phyloP scores from a whole-genome alignment of 2,888 invertebrate species.

The Celastrina argiolus region DNA sequence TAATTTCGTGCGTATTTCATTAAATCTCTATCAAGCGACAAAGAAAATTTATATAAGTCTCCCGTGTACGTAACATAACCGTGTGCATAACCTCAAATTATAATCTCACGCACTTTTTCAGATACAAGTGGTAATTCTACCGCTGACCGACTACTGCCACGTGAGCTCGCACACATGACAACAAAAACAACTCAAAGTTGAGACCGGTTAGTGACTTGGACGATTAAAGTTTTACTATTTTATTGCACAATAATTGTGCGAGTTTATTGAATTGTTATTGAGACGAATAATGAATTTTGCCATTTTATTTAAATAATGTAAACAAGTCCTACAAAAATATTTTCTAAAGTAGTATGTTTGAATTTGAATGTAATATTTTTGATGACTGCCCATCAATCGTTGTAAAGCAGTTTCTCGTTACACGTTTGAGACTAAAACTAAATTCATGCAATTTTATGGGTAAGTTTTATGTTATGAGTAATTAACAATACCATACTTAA shows the following conservation, averaged over 20 bases:
- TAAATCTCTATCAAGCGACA: no score
- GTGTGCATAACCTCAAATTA: neutral
- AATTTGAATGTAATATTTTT: neutral
- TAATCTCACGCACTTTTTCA: constrained; percentile 38
- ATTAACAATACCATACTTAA: neutral
- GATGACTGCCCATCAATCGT: neutral
- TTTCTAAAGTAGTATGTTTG: neutral
- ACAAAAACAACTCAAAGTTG: constrained; percentile 17
- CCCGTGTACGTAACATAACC: no score
- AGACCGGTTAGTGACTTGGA: constrained; percentile 6
- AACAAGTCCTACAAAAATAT: neutral
- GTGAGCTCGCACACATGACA: constrained; percentile 43
- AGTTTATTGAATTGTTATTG: constrained; percentile 1
- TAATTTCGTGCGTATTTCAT: no score
- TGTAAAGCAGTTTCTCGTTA: neutral
- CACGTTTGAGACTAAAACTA: neutral
- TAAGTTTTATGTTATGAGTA: neutral
- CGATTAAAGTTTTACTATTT: neutral
- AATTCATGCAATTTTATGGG: neutral
- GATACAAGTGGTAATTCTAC: constrained; percentile 88
- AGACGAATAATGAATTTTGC: neutral
- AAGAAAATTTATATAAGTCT: no score
- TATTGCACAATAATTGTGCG: neutral
- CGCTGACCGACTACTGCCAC: constrained; percentile 74
- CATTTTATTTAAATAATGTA: neutral